Evolutionary conservation across 2,113 vertebrate genomes (phyloP), one percentile per base, ranked within the genome.

Genomic region (Alectura lathami): DNA sequence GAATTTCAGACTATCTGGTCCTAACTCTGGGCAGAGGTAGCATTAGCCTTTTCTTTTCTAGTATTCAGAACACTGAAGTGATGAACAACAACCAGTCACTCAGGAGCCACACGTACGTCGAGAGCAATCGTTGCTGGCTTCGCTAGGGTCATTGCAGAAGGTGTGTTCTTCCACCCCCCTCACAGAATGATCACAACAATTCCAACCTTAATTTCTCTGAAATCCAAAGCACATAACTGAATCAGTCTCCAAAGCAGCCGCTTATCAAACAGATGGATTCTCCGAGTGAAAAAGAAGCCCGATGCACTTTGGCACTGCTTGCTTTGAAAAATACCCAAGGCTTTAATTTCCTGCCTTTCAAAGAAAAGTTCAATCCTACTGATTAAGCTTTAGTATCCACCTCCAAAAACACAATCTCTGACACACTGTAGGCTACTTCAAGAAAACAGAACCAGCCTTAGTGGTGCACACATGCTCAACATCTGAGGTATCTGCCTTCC

Each of bases 321-420:
- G 59, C 76, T 83, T 83, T 85, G 89, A 91, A 87, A 95, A 92
- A 80, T 8, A 83, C 78, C 50, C 67, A 47, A 57, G 51, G 80
- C 62, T 83, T 91, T 89, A 5, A 94, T 96, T 96, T 94, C 93
- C 89, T 95, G 91, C 82, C 70, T 93, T 85, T 70, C 91, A 96
- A 92, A 95, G 91, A 88, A 48, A 0, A 40, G 54, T 62, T 91
- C 93, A 88, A 88, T 93, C 92, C 85, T 0, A 8, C 70, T 51
- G 88, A 93, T 93, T 94, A 95, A 87, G 87, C 74, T 85, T 73
- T 5, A 85, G 84, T 9, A 93, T 73, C 85, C 82, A 91, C 68
- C 84, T 95, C 83, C 70, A 66, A 79, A 74, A 87, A 54, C 67
- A 66, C 56, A 38, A 85, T 87, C 80, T 78, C 74, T 0, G 1